phyloP scores from a whole-genome alignment of 2,888 invertebrate genomes.

The Aleiodes alternator region DNA sequence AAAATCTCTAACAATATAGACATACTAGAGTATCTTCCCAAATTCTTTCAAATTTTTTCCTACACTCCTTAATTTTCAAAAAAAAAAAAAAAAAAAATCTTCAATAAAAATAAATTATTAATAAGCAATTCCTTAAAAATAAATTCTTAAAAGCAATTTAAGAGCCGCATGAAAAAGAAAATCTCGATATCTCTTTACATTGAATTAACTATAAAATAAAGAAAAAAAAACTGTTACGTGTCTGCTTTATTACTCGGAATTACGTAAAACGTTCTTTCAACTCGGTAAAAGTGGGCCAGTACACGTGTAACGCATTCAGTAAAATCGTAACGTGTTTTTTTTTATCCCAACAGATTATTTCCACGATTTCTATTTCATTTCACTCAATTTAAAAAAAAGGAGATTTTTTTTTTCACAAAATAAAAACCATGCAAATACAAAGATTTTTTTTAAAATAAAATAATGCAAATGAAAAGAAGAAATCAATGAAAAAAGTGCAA shows the following conservation, averaged over 20 bases:
- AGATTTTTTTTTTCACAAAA: no score
- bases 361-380: background rate
- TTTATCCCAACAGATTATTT: slow-evolving; percentile 2
- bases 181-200: slow-evolving; percentile 51
- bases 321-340: slow-evolving; percentile 30
- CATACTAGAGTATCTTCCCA: no score
- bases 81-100: no score
- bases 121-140: background rate
- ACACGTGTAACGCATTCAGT: slow-evolving; percentile 28
- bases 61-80: no score
- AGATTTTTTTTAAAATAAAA: background rate
- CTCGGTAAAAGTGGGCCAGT: slow-evolving; percentile 63
- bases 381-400: background rate
- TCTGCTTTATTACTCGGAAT: slow-evolving; percentile 23
- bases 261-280: slow-evolving; percentile 54
- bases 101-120: no score
- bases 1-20: background rate
- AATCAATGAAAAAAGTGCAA: background rate
- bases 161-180: background rate
- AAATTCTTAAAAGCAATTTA: background rate
- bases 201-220: slow-evolving; percentile 43
- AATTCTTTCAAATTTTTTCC: no score
- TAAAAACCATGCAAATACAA: background rate
- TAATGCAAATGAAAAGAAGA: background rate
- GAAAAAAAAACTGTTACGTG: slow-evolving; percentile 17